Conservation (phyloP, 1,140 invertebrate species). For the Magallana ariakensis region DNA sequence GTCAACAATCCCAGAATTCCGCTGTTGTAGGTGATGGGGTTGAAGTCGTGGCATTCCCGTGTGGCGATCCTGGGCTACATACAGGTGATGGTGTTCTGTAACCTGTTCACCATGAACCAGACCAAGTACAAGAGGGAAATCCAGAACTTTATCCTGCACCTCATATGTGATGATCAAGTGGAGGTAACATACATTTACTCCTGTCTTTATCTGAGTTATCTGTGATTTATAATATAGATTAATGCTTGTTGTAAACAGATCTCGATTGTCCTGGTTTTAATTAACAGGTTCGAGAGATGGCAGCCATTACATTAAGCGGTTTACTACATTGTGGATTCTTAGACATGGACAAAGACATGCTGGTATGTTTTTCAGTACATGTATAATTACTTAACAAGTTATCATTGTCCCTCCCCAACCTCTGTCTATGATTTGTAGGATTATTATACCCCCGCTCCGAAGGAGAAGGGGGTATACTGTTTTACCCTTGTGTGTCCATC, state of each 20-base stretch:
- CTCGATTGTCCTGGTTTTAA: neutral
- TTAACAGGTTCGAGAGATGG: slow-evolving; percentile 85
- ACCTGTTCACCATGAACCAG: slow-evolving; percentile 84
- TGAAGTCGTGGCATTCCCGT: slow-evolving; percentile 88
- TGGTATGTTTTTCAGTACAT: slow-evolving; percentile 70
- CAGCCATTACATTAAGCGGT: slow-evolving; percentile 90
- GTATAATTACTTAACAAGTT: no score
- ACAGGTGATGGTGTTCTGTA: slow-evolving; percentile 91
- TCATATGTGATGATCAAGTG: slow-evolving; percentile 78
- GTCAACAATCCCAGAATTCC: neutral
- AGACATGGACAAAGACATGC: slow-evolving; percentile 78
- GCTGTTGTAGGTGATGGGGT: slow-evolving; percentile 72
- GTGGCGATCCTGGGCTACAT: slow-evolving; percentile 87
- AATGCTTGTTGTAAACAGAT: neutral
- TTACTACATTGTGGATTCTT: slow-evolving; percentile 92
- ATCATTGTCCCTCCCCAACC: no score
- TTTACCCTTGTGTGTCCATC: no score
- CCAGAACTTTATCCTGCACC: slow-evolving; percentile 70
- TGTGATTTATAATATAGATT: neutral
- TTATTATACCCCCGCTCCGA: no score
- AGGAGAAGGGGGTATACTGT: no score
- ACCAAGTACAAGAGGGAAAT: slow-evolving; percentile 67
- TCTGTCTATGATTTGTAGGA: no score
- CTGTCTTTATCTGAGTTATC: neutral
- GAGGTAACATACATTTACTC: slow-evolving; percentile 67